Percentiles rank a stretch among this genome's conserved stretches.
phyloP scores from a whole-genome alignment of 2,113 vertebrate species.

The Camelus dromedarius region DNA sequence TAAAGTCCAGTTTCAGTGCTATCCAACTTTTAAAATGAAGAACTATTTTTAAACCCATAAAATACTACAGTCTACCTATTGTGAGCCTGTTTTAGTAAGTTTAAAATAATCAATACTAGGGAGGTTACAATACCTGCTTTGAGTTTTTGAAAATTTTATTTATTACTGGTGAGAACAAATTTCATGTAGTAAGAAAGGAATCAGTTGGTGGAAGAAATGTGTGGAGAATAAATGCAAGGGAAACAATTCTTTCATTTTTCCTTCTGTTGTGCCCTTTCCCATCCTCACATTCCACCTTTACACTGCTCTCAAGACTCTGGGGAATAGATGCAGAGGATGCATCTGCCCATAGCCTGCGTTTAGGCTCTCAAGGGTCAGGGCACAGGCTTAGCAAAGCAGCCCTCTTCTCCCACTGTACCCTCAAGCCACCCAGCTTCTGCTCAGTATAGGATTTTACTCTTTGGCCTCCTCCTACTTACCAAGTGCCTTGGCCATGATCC shows the following conservation, averaged over 20 bases:
- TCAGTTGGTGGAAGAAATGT: background rate
- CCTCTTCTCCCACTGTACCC: background rate
- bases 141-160: background rate
- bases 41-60: background rate
- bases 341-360: rapidly evolving
- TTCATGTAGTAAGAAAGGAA: background rate
- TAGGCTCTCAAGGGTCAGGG: background rate
- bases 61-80: background rate
- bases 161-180: background rate
- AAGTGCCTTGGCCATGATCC: background rate
- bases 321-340: background rate
- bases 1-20: background rate
- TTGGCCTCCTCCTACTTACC: background rate
- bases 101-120: background rate
- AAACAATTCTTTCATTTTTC: background rate
- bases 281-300: background rate
- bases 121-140: background rate
- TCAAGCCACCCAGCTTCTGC: background rate
- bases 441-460: background rate
- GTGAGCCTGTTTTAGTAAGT: background rate
- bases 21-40: background rate
- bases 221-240: background rate
- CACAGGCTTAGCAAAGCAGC: background rate
- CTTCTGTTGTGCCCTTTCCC: background rate
- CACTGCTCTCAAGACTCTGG: background rate